Conservation (phyloP, 2,888 invertebrate species). For the Lasioglossum zephyrum region DNA sequence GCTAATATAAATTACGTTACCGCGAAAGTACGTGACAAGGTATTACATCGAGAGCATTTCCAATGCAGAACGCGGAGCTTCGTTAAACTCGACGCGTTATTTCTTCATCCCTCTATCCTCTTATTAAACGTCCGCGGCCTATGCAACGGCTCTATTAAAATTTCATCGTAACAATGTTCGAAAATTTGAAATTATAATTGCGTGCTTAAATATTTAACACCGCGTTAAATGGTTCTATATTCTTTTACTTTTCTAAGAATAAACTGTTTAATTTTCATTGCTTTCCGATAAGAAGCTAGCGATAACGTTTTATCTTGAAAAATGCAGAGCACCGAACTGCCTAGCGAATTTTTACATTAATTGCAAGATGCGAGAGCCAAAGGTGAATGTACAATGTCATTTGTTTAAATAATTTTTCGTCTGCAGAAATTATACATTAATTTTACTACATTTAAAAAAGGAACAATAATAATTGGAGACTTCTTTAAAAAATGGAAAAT, state of each 20-base stretch:
- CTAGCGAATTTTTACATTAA: too few species aligned
- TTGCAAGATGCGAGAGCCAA: too few species aligned
- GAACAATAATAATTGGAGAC: too few species aligned
- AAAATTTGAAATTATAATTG: too few species aligned
- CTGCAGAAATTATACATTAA: neutral
- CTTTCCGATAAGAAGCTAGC: neutral
- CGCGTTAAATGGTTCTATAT: neutral
- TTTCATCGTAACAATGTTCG: neutral
- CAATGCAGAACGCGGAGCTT: slow-evolving; percentile 34
- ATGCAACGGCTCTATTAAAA: neutral
- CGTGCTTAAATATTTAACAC: neutral
- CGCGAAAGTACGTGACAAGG: slow-evolving; percentile 40
- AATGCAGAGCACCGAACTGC: neutral
- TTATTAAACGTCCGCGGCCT: neutral
- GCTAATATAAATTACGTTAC: slow-evolving; percentile 38
- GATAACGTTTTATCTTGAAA: neutral
- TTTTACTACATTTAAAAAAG: neutral
- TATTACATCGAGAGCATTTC: slow-evolving; percentile 21
- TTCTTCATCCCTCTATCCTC: slow-evolving; percentile 32
- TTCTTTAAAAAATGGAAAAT: neutral
- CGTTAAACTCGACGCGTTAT: slow-evolving; percentile 23
- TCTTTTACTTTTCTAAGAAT: neutral
- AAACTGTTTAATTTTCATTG: neutral
- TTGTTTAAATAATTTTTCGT: neutral
- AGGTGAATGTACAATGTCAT: neutral